phyloP scores from a whole-genome alignment of 2,797 vertebrate species.

The Xiphophorus birchmanni region DNA sequence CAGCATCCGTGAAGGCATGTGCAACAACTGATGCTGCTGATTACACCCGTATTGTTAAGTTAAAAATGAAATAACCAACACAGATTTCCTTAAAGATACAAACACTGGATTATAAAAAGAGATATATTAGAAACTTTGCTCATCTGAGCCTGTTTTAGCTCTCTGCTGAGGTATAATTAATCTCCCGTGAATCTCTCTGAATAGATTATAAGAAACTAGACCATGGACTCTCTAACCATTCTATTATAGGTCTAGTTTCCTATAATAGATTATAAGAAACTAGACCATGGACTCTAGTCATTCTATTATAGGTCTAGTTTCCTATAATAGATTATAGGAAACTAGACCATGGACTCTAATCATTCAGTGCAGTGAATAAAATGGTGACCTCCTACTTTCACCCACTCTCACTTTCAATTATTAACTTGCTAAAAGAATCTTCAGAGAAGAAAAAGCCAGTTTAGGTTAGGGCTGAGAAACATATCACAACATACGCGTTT shows the following conservation, averaged over 20 bases:
- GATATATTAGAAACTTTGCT: background rate
- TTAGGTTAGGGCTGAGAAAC: too few relatives aligned
- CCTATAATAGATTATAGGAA: background rate
- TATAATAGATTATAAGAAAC: background rate
- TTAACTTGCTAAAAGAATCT: background rate
- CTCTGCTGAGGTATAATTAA: background rate
- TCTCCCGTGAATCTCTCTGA: background rate
- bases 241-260: background rate
- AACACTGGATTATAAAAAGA: background rate
- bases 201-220: background rate
- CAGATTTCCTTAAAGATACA: background rate
- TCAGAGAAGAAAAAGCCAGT: background rate
- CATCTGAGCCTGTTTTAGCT: background rate
- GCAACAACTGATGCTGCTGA: slow-evolving; percentile 33
- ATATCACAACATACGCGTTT: too few relatives aligned
- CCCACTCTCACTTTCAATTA: background rate
- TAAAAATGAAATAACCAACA: background rate
- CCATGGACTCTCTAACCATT: background rate
- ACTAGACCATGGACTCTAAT: background rate
- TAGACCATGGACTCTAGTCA: background rate
- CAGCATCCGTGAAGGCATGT: slow-evolving; percentile 50
- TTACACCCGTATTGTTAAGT: background rate
- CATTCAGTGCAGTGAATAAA: background rate
- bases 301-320: background rate
- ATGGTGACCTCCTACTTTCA: background rate